phyloP scores from a whole-genome alignment of 1,140 invertebrate genomes.

The Pogonomyrmex californicus region DNA sequence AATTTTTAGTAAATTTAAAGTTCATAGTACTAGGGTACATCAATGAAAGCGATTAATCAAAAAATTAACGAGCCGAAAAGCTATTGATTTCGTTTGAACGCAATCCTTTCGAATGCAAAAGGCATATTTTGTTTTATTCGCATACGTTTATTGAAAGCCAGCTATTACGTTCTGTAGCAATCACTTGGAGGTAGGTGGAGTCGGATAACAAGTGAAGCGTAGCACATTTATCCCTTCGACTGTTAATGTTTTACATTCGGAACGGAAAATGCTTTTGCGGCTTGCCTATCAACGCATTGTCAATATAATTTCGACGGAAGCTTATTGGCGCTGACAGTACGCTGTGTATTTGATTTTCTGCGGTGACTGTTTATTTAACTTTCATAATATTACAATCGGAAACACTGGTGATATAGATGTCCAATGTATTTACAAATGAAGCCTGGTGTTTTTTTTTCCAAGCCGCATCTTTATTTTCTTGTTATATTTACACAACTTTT shows the following conservation, averaged over 20 bases:
- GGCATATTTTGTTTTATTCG: conserved; percentile 50
- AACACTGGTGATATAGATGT: neutral
- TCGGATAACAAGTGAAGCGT: conserved; percentile 26
- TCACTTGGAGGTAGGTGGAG: neutral
- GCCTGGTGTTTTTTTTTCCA: conserved; percentile 20
- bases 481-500: neutral
- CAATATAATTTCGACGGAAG: conserved; percentile 56
- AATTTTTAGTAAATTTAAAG: neutral
- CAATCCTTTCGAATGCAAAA: neutral
- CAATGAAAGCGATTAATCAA: conserved; percentile 44
- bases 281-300: conserved; percentile 41
- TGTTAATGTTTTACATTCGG: conserved; percentile 52
- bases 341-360: conserved; percentile 55
- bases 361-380: conserved; percentile 54
- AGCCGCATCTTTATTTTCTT: neutral
- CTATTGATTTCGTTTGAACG: conserved; percentile 49
- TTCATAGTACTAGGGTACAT: neutral
- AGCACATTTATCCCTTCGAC: conserved; percentile 4
- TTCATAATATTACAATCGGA: conserved; percentile 44
- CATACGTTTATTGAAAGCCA: conserved; percentile 16
- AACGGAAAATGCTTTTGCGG: conserved; percentile 56
- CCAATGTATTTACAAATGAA: conserved; percentile 45
- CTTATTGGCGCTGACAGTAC: conserved; percentile 44
- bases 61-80: conserved; percentile 18
- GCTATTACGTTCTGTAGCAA: conserved; percentile 34